Evolutionary conservation across 2,797 vertebrate genomes (phyloP).

Genomic region (Chanos chanos): DNA sequence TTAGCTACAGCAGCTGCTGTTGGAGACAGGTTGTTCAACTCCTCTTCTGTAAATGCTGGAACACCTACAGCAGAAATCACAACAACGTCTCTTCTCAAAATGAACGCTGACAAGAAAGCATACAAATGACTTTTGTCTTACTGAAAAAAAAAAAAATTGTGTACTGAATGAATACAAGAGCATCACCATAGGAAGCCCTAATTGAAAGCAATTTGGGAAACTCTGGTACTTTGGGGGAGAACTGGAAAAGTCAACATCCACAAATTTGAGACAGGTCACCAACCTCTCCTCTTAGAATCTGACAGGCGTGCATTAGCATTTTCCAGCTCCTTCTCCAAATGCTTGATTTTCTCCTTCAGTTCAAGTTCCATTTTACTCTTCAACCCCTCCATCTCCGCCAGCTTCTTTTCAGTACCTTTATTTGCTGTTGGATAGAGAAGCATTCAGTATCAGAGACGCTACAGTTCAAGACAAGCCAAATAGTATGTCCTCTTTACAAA

Average conservation of each 20-base stretch:
- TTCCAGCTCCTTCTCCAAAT: constrained; percentile 89
- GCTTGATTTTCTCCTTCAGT: constrained; percentile 80
- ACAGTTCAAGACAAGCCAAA: too few relatives aligned
- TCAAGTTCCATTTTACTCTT: constrained; percentile 80
- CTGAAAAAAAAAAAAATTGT: too few relatives aligned
- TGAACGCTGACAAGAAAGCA: background rate
- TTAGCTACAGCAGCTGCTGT: constrained; percentile 92
- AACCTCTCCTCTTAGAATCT: constrained; percentile 88
- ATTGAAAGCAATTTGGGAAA: too few relatives aligned
- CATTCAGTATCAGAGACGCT: too few relatives aligned
- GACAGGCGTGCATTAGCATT: constrained; percentile 80
- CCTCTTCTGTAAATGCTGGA: constrained; percentile 83
- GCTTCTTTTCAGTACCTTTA: constrained; percentile 79
- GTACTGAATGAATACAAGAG: too few relatives aligned
- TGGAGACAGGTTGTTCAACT: constrained; percentile 89
- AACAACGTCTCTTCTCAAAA: background rate
- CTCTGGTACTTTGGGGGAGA: too few relatives aligned
- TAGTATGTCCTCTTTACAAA: too few relatives aligned
- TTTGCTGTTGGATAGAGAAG: constrained; percentile 69
- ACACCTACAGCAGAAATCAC: constrained; percentile 63
- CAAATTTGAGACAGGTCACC: too few relatives aligned
- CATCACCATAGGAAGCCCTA: too few relatives aligned
- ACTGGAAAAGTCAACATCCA: too few relatives aligned
- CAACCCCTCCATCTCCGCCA: constrained; percentile 71
- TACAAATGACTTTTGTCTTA: too few relatives aligned